Evolutionary conservation across 2,888 invertebrate species (phyloP).

Genomic region (Trissoscelio sp.): DNA sequence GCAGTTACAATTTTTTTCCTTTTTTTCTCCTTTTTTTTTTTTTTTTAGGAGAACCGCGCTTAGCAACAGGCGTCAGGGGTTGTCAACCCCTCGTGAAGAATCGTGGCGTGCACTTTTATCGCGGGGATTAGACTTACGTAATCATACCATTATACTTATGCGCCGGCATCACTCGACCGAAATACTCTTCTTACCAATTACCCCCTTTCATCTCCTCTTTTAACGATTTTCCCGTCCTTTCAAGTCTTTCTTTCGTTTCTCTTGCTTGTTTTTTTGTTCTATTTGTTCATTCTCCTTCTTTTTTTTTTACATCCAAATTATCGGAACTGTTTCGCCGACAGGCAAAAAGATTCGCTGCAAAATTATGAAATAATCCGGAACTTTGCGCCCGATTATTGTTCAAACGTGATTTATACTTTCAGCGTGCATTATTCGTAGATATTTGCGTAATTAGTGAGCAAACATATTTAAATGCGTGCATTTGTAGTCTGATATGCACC

Average conservation of each 20-base stretch:
- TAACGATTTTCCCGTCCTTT: conserved; percentile 8
- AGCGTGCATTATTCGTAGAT: neutral
- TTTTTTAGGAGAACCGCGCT: conserved; percentile 68
- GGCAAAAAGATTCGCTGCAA: too few species aligned
- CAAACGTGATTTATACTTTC: neutral
- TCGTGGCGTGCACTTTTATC: conserved; percentile 49
- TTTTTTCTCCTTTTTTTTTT: too few species aligned
- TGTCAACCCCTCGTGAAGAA: conserved; percentile 73
- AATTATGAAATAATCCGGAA: too few species aligned
- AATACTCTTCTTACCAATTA: conserved; percentile 20
- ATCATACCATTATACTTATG: conserved; percentile 39
- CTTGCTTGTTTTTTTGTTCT: neutral
- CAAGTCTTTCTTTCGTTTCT: neutral
- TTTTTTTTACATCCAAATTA: neutral
- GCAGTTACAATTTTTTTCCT: too few species aligned
- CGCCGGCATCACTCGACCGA: conserved; percentile 37
- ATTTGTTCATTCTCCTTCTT: neutral
- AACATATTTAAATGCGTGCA: neutral
- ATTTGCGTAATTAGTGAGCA: neutral
- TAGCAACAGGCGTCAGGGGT: conserved; percentile 80
- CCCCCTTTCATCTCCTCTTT: conserved; percentile 9
- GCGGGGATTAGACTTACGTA: conserved; percentile 35
- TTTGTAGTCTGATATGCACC: too few species aligned
- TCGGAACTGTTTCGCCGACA: neutral
- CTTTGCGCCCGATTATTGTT: neutral